Percentiles rank a stretch among this genome's conserved stretches.
phyloP scores from a whole-genome alignment of 2,113 vertebrate genomes.

The Capreolus pygargus region DNA sequence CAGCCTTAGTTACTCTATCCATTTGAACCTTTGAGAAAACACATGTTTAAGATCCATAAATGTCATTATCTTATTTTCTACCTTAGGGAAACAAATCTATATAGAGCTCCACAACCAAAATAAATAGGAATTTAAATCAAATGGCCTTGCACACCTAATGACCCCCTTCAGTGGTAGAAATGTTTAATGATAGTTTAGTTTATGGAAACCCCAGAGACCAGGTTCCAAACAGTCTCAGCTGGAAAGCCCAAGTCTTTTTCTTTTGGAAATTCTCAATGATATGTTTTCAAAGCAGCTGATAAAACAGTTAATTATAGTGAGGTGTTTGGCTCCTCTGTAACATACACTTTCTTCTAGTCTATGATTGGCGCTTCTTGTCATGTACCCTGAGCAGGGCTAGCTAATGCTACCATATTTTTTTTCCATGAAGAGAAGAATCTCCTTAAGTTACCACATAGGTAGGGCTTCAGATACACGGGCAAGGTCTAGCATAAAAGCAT shows the following conservation, averaged over 20 bases:
- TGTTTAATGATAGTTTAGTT: slow-evolving; percentile 75
- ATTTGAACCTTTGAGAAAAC: neutral
- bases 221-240: slow-evolving; percentile 67
- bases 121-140: slow-evolving; percentile 1
- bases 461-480: neutral
- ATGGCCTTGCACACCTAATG: slow-evolving; percentile 51
- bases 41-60: neutral
- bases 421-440: neutral
- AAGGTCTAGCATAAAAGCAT: neutral
- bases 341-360: slow-evolving; percentile 59
- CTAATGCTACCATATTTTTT: slow-evolving; percentile 15
- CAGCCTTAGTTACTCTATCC: neutral
- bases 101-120: slow-evolving; percentile 42
- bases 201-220: slow-evolving; percentile 66
- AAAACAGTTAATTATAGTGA: slow-evolving; percentile 77
- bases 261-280: slow-evolving; percentile 76
- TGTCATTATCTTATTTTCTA: slow-evolving; percentile 15
- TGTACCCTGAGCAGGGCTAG: neutral
- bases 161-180: slow-evolving; percentile 63
- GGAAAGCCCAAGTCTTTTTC: slow-evolving; percentile 59
- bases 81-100: slow-evolving; percentile 26
- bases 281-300: slow-evolving; percentile 72
- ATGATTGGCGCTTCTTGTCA: slow-evolving; percentile 58
- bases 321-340: slow-evolving; percentile 73
- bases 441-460: slow-evolving; percentile 32